Percentiles rank a stretch among this genome's conserved stretches.
phyloP scores from a whole-genome alignment of 30 jellyfish, hydroid and myxozoan species.

The Catostylus mosaicus region DNA sequence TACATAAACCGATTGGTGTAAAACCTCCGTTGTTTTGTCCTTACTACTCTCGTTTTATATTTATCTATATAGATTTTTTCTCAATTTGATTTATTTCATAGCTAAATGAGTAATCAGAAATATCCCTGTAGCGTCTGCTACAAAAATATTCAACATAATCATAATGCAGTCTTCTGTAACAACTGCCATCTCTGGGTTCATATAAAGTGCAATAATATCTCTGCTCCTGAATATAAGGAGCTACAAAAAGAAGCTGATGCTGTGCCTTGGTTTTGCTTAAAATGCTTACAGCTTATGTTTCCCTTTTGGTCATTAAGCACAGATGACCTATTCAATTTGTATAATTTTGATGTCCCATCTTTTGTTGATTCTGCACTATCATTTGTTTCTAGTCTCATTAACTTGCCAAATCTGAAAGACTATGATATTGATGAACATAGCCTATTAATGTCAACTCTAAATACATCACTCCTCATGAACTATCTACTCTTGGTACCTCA shows the following conservation, averaged over 20 bases:
- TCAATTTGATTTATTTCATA: too few species aligned
- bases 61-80: too few species aligned
- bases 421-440: constrained; percentile 35
- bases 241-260: constrained; percentile 39
- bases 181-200: constrained; percentile 27
- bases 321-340: constrained; percentile 19
- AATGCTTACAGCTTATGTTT: constrained; percentile 17
- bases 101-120: constrained; percentile 1
- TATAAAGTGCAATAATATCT: constrained; percentile 36
- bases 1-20: too few species aligned
- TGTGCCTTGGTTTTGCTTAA: constrained; percentile 45
- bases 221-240: constrained; percentile 36
- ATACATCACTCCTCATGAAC: neutral
- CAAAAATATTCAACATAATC: constrained; percentile 40
- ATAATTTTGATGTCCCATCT: constrained; percentile 37
- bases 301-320: constrained; percentile 41
- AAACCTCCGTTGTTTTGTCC: too few species aligned
- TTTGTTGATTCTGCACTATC: constrained; percentile 48
- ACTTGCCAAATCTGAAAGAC: constrained; percentile 19
- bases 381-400: neutral
- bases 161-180: constrained; percentile 24
- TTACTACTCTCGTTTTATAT: too few species aligned
- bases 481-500: neutral
- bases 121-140: constrained; percentile 62
- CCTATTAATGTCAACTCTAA: neutral